Conservation (phyloP, 2,888 invertebrate species). For the Drosophila maculinotata region DNA sequence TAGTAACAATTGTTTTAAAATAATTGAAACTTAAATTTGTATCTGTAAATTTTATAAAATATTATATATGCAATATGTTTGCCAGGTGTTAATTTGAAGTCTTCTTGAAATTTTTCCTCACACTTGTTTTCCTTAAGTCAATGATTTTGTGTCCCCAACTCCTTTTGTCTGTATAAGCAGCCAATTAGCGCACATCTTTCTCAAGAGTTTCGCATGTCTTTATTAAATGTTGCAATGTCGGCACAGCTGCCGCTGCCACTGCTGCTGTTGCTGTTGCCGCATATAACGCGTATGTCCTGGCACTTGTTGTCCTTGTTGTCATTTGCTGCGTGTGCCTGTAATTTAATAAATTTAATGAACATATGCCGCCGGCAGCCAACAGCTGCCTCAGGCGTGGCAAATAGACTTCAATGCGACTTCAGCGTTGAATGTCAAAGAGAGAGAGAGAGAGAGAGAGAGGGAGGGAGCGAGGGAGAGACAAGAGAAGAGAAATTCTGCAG, state of each 20-base stretch:
- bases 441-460: too few relatives aligned
- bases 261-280: slow-evolving; percentile 16
- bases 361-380: slow-evolving; percentile 65
- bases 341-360: slow-evolving; percentile 82
- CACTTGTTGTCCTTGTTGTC: slow-evolving; percentile 40
- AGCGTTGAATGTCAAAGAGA: slow-evolving; percentile 32
- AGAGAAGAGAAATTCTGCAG: slow-evolving; percentile 1
- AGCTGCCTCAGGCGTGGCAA: slow-evolving; percentile 45
- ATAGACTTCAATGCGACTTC: slow-evolving; percentile 57
- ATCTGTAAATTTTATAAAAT: neutral
- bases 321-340: slow-evolving; percentile 46
- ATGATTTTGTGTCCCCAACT: slow-evolving; percentile 24
- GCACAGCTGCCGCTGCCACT: slow-evolving; percentile 52
- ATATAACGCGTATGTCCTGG: slow-evolving; percentile 39
- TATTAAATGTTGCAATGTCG: slow-evolving; percentile 77
- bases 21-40: too few relatives aligned
- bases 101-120: neutral
- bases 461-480: neutral
- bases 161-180: slow-evolving; percentile 25
- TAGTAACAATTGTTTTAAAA: neutral
- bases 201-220: slow-evolving; percentile 64
- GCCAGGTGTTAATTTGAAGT: too few relatives aligned
- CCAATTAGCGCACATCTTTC: slow-evolving; percentile 69
- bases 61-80: neutral
- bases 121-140: slow-evolving; percentile 27